Evolutionary conservation across 2,888 invertebrate genomes (phyloP), one percentile per base, ranked within the genome.

Genomic region (Aethes cnicana): DNA sequence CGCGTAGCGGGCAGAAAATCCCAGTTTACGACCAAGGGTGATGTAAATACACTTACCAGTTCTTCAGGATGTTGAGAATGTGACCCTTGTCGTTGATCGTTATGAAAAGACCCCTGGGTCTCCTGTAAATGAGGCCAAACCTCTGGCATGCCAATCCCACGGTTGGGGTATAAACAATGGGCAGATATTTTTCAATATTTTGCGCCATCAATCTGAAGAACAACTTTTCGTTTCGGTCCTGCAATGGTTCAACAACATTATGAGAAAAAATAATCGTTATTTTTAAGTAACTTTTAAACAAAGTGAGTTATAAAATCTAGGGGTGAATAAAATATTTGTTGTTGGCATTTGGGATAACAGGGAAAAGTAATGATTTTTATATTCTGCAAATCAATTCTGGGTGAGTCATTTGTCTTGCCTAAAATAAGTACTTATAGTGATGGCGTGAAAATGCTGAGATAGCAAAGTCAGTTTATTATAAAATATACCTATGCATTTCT

Each of bases 121-220:
- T 92, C 58, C 98, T 92, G 81, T 96, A 98, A 76, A 98, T 97
- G 58, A 98, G 93, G 33, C 98, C 98, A 74, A 98, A 99, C 72
- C 96, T 96, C 88, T 98, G 98, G 78, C 99, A 99, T 0, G 98
- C 99, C 73, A 96, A 90, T 1, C 99, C 99, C 11, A 99, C 99
- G 0, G 98, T 98, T 0, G 99, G 99, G 0, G 99, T 99, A 81
- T 99, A 99, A 11, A 99, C 97, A 68, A 99, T 97, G 0, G 99
- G 99, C 94, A 99, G 95, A 86, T 98, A 93, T 73, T 94, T 93
- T 81, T 98, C 97, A 55, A 98, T 95, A 81, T 99, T 96, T 83
- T 98, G 97, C 56, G 95, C 93, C 36, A 99, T 84, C 37, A 98
- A 93, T 57, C 97, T 93, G 90, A 97, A 99, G 91, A 98, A 99